Conservation (phyloP, 1,140 invertebrate species). For the Eciton burchellii region DNA sequence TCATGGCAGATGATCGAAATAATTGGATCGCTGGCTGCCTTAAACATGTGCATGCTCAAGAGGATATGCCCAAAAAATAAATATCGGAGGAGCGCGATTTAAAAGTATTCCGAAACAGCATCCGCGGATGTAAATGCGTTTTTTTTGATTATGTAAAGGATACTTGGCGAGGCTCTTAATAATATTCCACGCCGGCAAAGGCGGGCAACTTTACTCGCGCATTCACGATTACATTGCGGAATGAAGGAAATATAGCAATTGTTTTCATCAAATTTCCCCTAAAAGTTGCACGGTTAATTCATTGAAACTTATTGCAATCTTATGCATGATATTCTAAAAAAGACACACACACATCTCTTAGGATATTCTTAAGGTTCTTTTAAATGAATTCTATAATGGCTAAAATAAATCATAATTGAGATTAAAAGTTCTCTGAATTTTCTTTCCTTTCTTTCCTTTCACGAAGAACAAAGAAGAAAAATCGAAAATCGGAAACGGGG, state of each 20-base stretch:
- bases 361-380: neutral
- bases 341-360: neutral
- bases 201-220: conserved; percentile 23
- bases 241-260: conserved; percentile 32
- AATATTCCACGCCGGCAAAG: conserved; percentile 7
- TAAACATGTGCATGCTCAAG: conserved; percentile 58
- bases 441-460: neutral
- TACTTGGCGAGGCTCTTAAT: conserved; percentile 35
- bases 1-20: conserved; percentile 37
- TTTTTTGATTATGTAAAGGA: conserved; percentile 41
- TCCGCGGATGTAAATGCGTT: conserved; percentile 22
- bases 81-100: conserved; percentile 44
- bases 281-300: conserved; percentile 20
- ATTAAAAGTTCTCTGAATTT: neutral
- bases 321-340: conserved; percentile 12
- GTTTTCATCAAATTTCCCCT: conserved; percentile 21
- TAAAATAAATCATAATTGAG: neutral
- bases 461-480: neutral
- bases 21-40: conserved; percentile 63
- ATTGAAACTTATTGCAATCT: conserved; percentile 23
- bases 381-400: neutral
- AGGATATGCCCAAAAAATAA: conserved; percentile 49
- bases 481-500: neutral
- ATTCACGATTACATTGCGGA: conserved; percentile 35
- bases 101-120: conserved; percentile 10